Conservation (phyloP, 1,140 invertebrate genomes). For the Uloborus diversus region DNA sequence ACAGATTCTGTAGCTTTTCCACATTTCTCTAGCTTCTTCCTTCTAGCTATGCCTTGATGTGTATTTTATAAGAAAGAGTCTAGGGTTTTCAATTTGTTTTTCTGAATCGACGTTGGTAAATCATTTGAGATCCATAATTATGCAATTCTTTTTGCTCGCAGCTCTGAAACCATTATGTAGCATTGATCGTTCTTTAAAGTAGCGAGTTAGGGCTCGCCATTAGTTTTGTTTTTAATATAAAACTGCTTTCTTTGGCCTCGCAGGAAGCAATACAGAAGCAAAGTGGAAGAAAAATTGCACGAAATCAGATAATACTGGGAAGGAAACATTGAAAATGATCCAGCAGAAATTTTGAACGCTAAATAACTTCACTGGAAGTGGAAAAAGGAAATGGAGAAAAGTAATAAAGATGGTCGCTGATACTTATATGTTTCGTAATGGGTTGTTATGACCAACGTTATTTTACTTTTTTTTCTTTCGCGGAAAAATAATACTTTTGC, state of each 20-base stretch:
- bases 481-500: too few relatives aligned
- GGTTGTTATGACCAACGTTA: constrained; percentile 14
- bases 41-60: too few relatives aligned
- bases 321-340: constrained; percentile 37
- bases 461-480: too few relatives aligned
- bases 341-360: constrained; percentile 23
- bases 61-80: too few relatives aligned
- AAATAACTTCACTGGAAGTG: constrained; percentile 27
- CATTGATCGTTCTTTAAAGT: constrained; percentile 38
- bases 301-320: constrained; percentile 41
- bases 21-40: too few relatives aligned
- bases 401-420: not conserved
- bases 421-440: constrained; percentile 26
- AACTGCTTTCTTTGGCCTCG: not conserved
- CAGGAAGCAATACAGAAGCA: not conserved
- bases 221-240: not conserved
- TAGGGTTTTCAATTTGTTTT: too few relatives aligned
- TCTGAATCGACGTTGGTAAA: too few relatives aligned
- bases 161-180: constrained; percentile 15
- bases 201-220: constrained; percentile 2
- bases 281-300: constrained; percentile 22
- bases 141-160: constrained; percentile 19
- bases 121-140: constrained; percentile 53
- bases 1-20: too few relatives aligned
- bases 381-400: constrained; percentile 18